Conservation (phyloP, 2,888 invertebrate genomes). For the Crocallis elinguaria region DNA sequence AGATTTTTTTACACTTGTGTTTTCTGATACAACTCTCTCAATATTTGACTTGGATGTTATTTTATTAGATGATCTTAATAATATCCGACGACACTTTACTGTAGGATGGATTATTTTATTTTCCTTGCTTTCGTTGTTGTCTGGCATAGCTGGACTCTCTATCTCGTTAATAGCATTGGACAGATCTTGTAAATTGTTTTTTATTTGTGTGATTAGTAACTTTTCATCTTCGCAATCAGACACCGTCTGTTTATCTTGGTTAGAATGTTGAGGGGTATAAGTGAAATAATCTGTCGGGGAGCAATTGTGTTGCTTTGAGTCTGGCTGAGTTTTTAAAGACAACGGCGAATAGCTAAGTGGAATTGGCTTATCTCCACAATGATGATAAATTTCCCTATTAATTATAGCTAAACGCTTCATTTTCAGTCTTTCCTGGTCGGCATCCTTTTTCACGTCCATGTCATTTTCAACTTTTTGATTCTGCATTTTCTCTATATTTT, state of each 20-base stretch:
- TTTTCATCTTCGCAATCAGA: constrained; percentile 17
- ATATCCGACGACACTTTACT: constrained; percentile 46
- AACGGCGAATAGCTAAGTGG: constrained; percentile 59
- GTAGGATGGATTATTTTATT: constrained; percentile 39
- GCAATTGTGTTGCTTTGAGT: not conserved
- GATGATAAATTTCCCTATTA: constrained; percentile 57
- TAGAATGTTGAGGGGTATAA: not conserved
- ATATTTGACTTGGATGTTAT: constrained; percentile 25
- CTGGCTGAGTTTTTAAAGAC: constrained; percentile 1
- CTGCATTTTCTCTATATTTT: constrained; percentile 28
- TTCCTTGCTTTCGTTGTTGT: constrained; percentile 46
- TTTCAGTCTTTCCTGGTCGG: constrained; percentile 53
- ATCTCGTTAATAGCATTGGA: constrained; percentile 23
- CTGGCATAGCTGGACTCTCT: constrained; percentile 25
- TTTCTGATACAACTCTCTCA: constrained; percentile 10
- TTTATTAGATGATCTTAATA: constrained; percentile 59
- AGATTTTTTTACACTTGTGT: constrained; percentile 28
- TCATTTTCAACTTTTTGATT: constrained; percentile 18
- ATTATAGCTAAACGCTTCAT: constrained; percentile 64
- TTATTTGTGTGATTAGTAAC: constrained; percentile 5
- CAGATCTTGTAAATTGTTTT: constrained; percentile 22
- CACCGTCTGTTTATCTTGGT: not conserved
- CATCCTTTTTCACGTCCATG: constrained; percentile 17
- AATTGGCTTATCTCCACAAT: constrained; percentile 52
- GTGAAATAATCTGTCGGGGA: not conserved